phyloP scores from a whole-genome alignment of 2,113 vertebrate genomes.

The Hippolais icterina region DNA sequence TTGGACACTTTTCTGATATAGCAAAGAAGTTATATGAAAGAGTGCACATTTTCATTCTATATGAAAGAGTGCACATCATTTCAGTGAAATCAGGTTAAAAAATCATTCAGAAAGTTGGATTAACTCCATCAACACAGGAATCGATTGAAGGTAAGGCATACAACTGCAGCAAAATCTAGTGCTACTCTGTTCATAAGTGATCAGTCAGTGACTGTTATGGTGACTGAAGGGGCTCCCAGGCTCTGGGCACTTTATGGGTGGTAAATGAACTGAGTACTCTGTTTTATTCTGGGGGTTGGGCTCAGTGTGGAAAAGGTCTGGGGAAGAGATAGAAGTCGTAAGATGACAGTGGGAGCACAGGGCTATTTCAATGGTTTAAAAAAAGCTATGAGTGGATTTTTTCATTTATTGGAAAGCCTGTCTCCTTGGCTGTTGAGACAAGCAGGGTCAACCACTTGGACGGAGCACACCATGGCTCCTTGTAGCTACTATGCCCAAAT shows the following conservation, averaged over 20 bases:
- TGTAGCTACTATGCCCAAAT: accelerated
- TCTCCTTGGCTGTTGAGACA: not conserved
- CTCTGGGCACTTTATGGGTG: not conserved
- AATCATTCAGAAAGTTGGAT: not conserved
- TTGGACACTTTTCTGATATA: not conserved
- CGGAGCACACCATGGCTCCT: not conserved
- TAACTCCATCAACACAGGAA: not conserved
- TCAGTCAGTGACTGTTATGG: not conserved
- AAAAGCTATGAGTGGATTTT: accelerated
- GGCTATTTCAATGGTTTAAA: not conserved
- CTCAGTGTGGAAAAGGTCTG: not conserved
- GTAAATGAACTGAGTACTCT: not conserved
- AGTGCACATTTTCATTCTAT: not conserved
- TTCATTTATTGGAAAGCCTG: not conserved
- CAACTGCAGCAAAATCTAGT: not conserved
- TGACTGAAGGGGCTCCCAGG: not conserved
- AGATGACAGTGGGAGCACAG: not conserved
- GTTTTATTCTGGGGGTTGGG: not conserved
- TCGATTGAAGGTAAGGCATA: not conserved
- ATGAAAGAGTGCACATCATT: not conserved
- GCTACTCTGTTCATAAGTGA: not conserved
- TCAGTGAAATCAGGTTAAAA: constrained; percentile 3
- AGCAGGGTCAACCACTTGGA: not conserved
- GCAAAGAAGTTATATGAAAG: not conserved
- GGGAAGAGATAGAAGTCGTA: not conserved